These are phyloP conservation scores for Meteorus sp. DNA, from an alignment of 1,140 invertebrate species.

Conservation along the genomic window DNA sequence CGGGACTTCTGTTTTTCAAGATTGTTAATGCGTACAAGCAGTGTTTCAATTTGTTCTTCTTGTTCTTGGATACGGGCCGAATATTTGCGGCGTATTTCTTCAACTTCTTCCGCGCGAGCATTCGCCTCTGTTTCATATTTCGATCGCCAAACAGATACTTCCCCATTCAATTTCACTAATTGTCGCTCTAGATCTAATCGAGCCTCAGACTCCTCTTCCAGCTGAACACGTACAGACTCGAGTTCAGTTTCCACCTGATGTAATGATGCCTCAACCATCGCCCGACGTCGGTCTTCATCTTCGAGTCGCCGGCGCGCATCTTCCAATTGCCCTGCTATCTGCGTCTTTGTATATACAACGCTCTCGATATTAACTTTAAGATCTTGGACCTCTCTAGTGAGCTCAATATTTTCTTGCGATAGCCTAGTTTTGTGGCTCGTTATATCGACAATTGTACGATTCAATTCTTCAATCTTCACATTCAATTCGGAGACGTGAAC, in stretches of 20 bases:
- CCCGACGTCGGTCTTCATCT: conserved; percentile 91
- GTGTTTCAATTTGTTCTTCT: conserved; percentile 92
- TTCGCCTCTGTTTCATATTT: conserved; percentile 91
- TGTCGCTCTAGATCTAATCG: conserved; percentile 93
- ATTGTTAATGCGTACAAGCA: conserved; percentile 89
- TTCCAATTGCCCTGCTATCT: conserved; percentile 86
- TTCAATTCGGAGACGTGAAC: conserved; percentile 85
- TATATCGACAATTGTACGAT: conserved; percentile 92
- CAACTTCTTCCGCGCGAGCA: conserved; percentile 86
- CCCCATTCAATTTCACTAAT: conserved; percentile 87
- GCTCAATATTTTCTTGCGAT: conserved; percentile 90
- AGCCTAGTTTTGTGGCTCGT: conserved; percentile 87
- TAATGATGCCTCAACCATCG: conserved; percentile 82
- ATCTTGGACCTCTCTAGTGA: conserved; percentile 92
- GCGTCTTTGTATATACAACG: conserved; percentile 83
- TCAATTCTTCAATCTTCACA: conserved; percentile 93
- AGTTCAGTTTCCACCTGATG: conserved; percentile 91
- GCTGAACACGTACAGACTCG: conserved; percentile 87
- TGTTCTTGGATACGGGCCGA: conserved; percentile 89
- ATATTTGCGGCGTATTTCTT: conserved; percentile 91
- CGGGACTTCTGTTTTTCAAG: conserved; percentile 95
- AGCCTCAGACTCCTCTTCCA: conserved; percentile 95
- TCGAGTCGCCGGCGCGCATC: conserved; percentile 91
- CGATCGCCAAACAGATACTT: conserved; percentile 83
- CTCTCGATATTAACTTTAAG: conserved; percentile 93